Base-by-base conservation (phyloP, 2,797 vertebrate species). In the Smutsia temminckii region DNA sequence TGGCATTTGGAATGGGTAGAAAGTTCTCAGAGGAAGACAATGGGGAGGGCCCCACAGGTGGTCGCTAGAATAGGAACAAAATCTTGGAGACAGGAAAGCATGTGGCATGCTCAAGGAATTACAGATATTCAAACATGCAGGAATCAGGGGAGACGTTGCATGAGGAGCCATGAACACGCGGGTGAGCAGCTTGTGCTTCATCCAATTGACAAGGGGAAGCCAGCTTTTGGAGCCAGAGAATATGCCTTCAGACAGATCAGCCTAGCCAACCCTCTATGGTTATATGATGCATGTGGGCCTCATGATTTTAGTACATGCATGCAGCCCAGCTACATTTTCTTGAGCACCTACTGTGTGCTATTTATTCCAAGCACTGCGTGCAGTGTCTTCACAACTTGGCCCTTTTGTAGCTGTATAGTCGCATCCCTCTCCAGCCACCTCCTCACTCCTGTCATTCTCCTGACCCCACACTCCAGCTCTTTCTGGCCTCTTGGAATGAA, bases 361-460 rank as follows among this genome's bases (percentile, higher is more conserved):
- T n/a, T 42, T 57, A 37, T 13, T 14, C 57, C 53, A 61, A 68
- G 21, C 55, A 23, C 12, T 1, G 14, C 9, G 3, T 21, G 17
- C 29, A 17, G 0, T 4, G 16, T 85, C 59, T 46, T 75, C 17
- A 1, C 7, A 23, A 42, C 59, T 18, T 10, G 37, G 27, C 10
- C 21, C 5, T 64, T 42, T 11, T 0, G 12, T 20, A 25, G 11
- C 59, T 49, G 8, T 1, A 7, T 1, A 27, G 51, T 5, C 25
- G 3, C 8, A 6, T 17, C 5, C 7, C 12, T 57, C 53, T 84
- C 23, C 2, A 37, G 49, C 37, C 21, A 20, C 6, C 9, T 18
- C 71, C 46, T 49, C n/a, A 2, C 32, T 21, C 10, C 21, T 0
- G 27, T 42, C 20, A 5, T 11, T 69, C 55, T 75, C 68, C 59